A percentile compares a stretch with the other conserved stretches of the same genome.
Conservation (phyloP, 2,888 invertebrate genomes). For the Trachelus troglodyta region DNA sequence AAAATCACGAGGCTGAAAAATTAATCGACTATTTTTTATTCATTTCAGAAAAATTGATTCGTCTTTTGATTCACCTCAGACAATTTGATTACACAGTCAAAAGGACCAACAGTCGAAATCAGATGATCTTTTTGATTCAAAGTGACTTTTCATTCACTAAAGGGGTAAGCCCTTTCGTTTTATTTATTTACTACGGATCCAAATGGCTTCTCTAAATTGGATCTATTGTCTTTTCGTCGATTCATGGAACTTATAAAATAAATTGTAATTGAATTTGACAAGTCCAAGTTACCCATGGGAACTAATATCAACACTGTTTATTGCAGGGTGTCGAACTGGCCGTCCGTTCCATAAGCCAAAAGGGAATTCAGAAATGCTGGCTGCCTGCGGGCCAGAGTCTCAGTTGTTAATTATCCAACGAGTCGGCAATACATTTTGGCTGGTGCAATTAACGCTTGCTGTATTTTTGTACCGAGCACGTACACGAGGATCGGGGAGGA, state of each 20-base stretch:
- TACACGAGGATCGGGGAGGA: not conserved
- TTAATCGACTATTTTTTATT: not conserved
- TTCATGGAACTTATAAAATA: slow-evolving; percentile 31
- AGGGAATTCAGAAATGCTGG: not conserved
- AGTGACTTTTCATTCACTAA: not conserved
- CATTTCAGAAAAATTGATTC: not conserved
- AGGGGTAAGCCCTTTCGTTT: not conserved
- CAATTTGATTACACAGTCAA: not conserved
- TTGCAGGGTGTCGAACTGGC: slow-evolving; percentile 31
- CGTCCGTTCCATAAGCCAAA: slow-evolving; percentile 9
- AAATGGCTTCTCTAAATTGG: slow-evolving; percentile 8
- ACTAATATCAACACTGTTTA: slow-evolving; percentile 48
- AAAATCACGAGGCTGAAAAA: not conserved
- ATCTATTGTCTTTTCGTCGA: slow-evolving; percentile 8
- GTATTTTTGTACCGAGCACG: slow-evolving; percentile 11
- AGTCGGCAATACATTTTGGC: slow-evolving; percentile 6
- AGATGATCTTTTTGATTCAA: not conserved
- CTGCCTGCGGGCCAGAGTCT: slow-evolving; percentile 17
- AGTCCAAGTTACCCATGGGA: slow-evolving; percentile 22
- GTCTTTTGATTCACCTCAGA: not conserved
- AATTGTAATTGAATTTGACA: slow-evolving; percentile 43
- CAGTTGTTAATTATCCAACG: slow-evolving; percentile 35
- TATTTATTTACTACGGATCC: not conserved
- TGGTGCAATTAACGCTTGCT: slow-evolving; percentile 29
- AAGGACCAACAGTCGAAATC: not conserved